Evolutionary conservation across 2,797 vertebrate genomes (phyloP).

Genomic region (Loris lydekkerianus): DNA sequence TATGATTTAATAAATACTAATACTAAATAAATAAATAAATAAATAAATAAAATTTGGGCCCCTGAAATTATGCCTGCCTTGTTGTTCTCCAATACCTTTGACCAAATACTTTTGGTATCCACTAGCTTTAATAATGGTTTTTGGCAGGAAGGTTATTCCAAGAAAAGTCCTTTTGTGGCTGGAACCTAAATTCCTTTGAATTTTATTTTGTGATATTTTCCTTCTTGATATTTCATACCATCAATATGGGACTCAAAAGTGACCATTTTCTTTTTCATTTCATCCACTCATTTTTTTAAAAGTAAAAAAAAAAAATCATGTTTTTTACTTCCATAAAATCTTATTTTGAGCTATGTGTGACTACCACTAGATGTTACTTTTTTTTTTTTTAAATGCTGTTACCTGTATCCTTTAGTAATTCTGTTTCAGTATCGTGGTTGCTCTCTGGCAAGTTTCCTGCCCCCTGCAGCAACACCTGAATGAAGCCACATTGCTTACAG

Average conservation of each 20-base stretch:
- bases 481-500: neutral
- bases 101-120: neutral
- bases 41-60: neutral
- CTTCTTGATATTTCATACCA: conserved; percentile 2
- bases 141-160: conserved; percentile 38
- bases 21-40: too few relatives aligned
- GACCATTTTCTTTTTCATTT: conserved; percentile 54
- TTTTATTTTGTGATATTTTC: conserved; percentile 43
- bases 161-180: conserved; percentile 15
- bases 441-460: neutral
- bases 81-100: conserved; percentile 7
- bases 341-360: conserved; percentile 17
- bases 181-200: neutral
- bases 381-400: neutral
- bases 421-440: neutral
- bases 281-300: conserved; percentile 43
- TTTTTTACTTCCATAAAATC: neutral
- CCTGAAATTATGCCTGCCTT: conserved; percentile 22
- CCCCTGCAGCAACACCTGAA: neutral
- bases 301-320: neutral
- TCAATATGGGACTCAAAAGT: neutral
- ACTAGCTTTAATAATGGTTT: conserved; percentile 49
- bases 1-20: too few relatives aligned
- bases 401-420: conserved; percentile 1
- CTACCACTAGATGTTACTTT: conserved; percentile 7